A percentile compares a stretch with the other conserved stretches of the same genome.
These are phyloP conservation scores for Drosophila pseudoobscura DNA, from an alignment of 1,140 invertebrate species.

Conservation along the genomic window DNA sequence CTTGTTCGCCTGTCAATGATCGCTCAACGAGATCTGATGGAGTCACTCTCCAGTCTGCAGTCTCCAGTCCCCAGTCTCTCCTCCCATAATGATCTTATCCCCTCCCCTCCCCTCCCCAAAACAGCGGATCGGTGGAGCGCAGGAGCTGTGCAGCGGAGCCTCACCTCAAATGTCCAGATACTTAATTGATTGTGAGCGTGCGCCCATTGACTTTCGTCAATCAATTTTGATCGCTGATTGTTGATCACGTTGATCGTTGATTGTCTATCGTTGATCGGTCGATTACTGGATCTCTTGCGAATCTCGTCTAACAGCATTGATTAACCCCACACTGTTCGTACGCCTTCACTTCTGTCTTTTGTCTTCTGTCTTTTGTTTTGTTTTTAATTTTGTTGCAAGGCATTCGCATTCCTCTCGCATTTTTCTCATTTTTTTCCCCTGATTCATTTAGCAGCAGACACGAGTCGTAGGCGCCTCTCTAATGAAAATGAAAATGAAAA, in stretches of 20 bases:
- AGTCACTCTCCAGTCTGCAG: not conserved
- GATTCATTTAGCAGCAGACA: constrained; percentile 31
- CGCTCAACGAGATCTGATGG: constrained; percentile 38
- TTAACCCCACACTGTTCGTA: constrained; percentile 40
- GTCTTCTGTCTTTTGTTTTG: constrained; percentile 24
- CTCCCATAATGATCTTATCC: constrained; percentile 22
- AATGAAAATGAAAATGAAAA: constrained; percentile 38
- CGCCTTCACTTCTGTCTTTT: constrained; percentile 59
- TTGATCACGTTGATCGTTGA: constrained; percentile 25
- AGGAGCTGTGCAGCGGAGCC: constrained; percentile 28
- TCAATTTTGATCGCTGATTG: constrained; percentile 59
- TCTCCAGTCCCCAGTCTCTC: not conserved
- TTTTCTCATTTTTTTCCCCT: constrained; percentile 36
- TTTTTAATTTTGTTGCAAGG: constrained; percentile 18
- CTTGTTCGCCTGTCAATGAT: constrained; percentile 57
- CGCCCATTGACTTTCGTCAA: constrained; percentile 72
- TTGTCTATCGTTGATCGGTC: constrained; percentile 25
- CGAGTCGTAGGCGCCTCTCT: constrained; percentile 44
- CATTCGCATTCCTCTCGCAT: constrained; percentile 64
- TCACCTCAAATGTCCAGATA: constrained; percentile 55
- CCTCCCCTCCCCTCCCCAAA: not conserved
- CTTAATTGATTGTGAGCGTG: constrained; percentile 75
- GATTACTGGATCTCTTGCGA: constrained; percentile 52
- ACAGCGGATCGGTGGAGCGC: constrained; percentile 25
- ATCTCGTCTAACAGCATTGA: constrained; percentile 54